These are phyloP conservation scores for Nipponia nippon DNA, from an alignment of 2,113 vertebrate genomes.

Conservation along the genomic window DNA sequence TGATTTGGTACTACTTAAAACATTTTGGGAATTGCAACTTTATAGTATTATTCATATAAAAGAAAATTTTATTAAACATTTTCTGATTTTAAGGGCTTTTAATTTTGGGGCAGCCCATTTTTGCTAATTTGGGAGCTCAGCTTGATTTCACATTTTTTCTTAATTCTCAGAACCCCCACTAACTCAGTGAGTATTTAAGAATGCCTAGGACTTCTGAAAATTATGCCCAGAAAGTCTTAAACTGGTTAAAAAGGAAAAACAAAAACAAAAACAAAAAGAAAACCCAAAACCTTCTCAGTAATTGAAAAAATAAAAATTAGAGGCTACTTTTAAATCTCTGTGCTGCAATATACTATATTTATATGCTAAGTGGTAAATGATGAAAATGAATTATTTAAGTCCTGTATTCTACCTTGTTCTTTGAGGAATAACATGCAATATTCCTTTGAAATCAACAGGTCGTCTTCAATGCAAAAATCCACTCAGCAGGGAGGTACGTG, in stretches of 20 bases:
- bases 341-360: not conserved
- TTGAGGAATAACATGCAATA: not conserved
- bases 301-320: not conserved
- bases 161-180: not conserved
- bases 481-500: accelerated
- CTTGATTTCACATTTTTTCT: not conserved
- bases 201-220: not conserved
- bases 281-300: not conserved
- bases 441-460: not conserved
- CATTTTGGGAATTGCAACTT: not conserved
- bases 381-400: not conserved
- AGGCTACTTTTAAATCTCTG: not conserved
- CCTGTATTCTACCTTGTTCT: not conserved
- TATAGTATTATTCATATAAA: not conserved
- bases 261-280: not conserved
- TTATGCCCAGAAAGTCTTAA: not conserved
- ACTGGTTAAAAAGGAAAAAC: not conserved
- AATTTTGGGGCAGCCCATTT: not conserved
- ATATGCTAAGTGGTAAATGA: not conserved
- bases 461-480: not conserved
- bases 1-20: not conserved
- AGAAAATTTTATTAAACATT: not conserved
- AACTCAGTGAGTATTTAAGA: not conserved
- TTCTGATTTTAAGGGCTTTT: not conserved
- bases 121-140: not conserved